These are phyloP conservation scores for Drosophila aldrichi DNA, from an alignment of 2,888 invertebrate species.

Conservation along the genomic window DNA sequence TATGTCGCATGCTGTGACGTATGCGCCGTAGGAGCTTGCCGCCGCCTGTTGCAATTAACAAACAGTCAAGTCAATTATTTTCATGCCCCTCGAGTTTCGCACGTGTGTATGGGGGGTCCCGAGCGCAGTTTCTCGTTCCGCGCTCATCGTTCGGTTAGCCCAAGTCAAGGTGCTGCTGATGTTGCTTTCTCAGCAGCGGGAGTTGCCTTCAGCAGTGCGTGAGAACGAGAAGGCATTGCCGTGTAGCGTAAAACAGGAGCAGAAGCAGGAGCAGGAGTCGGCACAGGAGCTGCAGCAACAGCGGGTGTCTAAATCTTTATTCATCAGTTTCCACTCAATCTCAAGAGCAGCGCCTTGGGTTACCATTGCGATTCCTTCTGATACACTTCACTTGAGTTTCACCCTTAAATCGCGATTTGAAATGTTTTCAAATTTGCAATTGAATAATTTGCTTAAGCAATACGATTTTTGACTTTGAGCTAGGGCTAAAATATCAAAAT, in stretches of 20 bases:
- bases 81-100: constrained; percentile 60
- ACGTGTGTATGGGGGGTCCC: constrained; percentile 81
- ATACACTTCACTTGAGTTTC: neutral
- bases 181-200: constrained; percentile 81
- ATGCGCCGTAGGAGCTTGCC: constrained; percentile 61
- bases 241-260: constrained; percentile 9
- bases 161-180: constrained; percentile 54
- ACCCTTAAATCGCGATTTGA: constrained; percentile 10
- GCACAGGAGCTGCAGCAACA: constrained; percentile 35
- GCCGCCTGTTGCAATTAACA: constrained; percentile 70
- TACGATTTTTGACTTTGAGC: neutral
- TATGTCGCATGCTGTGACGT: constrained; percentile 64
- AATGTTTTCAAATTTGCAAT: constrained; percentile 5
- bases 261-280: neutral
- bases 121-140: neutral
- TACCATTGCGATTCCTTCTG: constrained; percentile 14
- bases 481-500: constrained; percentile 1
- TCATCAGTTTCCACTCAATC: constrained; percentile 27
- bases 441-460: constrained; percentile 12
- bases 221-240: constrained; percentile 55
- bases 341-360: constrained; percentile 27
- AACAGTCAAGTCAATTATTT: constrained; percentile 75
- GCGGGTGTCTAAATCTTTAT: constrained; percentile 36
- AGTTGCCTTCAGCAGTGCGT: constrained; percentile 48
- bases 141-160: neutral